phyloP scores from a whole-genome alignment of 2,797 vertebrate genomes.

The Cygnus olor region DNA sequence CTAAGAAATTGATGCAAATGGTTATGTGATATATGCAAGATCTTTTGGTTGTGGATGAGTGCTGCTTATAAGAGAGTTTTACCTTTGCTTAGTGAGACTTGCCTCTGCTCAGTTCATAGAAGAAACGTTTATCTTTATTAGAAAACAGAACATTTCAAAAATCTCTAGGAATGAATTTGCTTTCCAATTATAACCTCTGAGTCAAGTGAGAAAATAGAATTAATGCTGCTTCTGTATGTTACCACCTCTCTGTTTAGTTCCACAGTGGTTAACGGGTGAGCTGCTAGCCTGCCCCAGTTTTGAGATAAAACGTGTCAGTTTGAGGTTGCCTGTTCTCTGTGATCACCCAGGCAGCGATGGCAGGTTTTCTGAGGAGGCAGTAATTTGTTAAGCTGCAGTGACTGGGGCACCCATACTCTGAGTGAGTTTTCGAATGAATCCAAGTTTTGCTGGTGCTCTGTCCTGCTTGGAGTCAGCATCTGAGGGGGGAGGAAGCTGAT shows the following conservation, averaged over 20 bases:
- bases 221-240: background rate
- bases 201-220: background rate
- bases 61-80: background rate
- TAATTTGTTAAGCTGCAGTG: background rate
- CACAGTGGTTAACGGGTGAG: rapidly evolving
- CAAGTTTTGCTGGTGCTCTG: rapidly evolving
- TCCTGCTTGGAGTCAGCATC: rapidly evolving
- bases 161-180: background rate
- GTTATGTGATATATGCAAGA: background rate
- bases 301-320: background rate
- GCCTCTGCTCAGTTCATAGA: background rate
- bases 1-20: background rate
- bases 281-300: background rate
- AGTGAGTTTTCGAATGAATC: background rate
- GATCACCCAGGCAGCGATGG: background rate
- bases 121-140: background rate
- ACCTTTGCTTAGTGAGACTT: background rate
- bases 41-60: background rate
- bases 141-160: background rate
- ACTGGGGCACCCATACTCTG: background rate
- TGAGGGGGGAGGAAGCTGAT: background rate
- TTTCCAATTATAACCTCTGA: background rate
- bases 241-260: background rate
- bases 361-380: background rate
- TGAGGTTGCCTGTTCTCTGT: background rate